These are phyloP conservation scores for Hyles lineata DNA, from an alignment of 2,888 invertebrate species.

Conservation along the genomic window DNA sequence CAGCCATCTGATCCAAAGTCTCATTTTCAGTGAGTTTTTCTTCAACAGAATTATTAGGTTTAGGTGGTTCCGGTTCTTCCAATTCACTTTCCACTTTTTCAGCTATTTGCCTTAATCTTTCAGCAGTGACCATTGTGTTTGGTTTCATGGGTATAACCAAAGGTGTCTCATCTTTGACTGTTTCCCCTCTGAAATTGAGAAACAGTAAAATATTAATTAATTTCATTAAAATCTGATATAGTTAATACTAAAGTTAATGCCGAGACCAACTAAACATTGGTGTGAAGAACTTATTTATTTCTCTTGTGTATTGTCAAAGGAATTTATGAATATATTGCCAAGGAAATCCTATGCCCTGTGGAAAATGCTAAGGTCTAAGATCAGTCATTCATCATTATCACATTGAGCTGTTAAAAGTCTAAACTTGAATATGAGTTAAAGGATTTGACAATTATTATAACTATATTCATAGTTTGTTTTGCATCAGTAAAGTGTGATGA, in stretches of 20 bases:
- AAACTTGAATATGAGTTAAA: no score
- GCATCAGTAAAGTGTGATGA: no score
- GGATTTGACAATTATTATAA: no score
- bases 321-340: no score
- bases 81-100: conserved; percentile 80
- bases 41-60: conserved; percentile 52
- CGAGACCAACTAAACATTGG: no score
- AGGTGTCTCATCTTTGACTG: conserved; percentile 80
- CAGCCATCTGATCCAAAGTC: conserved; percentile 88
- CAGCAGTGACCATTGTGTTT: conserved; percentile 81
- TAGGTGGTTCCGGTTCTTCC: conserved; percentile 71
- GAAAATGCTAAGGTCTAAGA: no score
- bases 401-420: no score
- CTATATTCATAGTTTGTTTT: no score
- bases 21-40: conserved; percentile 56
- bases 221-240: background rate
- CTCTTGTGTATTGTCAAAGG: no score
- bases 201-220: background rate
- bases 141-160: conserved; percentile 88
- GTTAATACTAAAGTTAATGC: conserved; percentile 34
- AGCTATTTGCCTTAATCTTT: conserved; percentile 77
- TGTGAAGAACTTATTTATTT: no score
- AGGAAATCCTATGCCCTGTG: no score
- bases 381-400: no score
- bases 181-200: conserved; percentile 77